Percentiles rank a stretch among this genome's conserved stretches.
These are phyloP conservation scores for Cyphomyrus plagiostoma DNA, from an alignment of 2,113 vertebrate genomes.

Conservation along the genomic window DNA sequence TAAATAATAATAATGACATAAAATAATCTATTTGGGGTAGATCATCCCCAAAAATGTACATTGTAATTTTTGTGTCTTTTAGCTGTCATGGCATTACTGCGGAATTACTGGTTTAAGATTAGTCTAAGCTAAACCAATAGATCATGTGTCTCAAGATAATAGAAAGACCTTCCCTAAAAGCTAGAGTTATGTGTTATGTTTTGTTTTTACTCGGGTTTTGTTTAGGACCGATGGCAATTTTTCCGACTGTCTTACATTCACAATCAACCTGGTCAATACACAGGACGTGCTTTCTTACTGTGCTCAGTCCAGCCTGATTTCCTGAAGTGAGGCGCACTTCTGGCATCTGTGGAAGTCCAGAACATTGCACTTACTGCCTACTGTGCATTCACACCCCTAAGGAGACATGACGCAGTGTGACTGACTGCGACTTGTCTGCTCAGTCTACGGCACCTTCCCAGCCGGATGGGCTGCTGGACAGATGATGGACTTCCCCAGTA, in stretches of 20 bases:
- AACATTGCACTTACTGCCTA: constrained; percentile 16
- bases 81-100: background rate
- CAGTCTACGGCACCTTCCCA: background rate
- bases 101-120: background rate
- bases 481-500: background rate
- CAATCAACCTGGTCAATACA: background rate
- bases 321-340: background rate
- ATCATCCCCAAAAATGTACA: background rate
- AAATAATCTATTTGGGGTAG: background rate
- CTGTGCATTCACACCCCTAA: background rate
- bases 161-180: background rate
- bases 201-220: background rate
- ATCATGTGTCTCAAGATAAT: background rate
- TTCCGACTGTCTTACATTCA: background rate
- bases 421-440: background rate
- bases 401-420: background rate
- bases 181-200: background rate
- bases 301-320: background rate
- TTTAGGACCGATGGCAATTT: background rate
- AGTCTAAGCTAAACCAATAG: background rate
- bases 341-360: constrained; percentile 19
- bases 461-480: background rate
- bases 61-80: background rate
- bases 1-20: background rate
- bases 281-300: background rate